phyloP scores from a whole-genome alignment of 2,113 vertebrate genomes.

The Paradisaea rubra region DNA sequence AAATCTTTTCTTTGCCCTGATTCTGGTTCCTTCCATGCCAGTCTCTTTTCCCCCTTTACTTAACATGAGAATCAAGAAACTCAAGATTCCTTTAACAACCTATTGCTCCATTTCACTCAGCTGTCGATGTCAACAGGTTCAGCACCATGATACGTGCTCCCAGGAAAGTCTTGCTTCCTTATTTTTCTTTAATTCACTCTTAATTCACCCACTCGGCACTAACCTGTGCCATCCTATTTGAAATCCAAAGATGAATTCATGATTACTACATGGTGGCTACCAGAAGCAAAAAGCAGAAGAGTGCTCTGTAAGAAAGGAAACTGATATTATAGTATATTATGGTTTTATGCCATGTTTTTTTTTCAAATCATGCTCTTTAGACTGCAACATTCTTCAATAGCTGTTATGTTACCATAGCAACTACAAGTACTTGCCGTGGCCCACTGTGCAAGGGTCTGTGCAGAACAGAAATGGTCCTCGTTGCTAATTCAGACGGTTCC shows the following conservation, averaged over 20 bases:
- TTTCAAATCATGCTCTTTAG: not conserved
- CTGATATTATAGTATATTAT: not conserved
- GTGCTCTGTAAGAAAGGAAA: not conserved
- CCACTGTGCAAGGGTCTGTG: not conserved
- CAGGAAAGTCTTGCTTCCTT: not conserved
- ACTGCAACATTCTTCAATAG: not conserved
- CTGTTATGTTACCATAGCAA: slow-evolving; percentile 13
- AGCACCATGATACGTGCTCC: not conserved
- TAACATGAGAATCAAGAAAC: not conserved
- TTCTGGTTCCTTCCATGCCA: not conserved
- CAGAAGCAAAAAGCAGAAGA: not conserved
- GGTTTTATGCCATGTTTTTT: not conserved
- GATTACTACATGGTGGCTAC: not conserved
- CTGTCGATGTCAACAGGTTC: not conserved
- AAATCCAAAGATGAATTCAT: not conserved
- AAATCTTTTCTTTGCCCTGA: not conserved
- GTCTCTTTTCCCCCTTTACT: not conserved
- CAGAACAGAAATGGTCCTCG: not conserved
- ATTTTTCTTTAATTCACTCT: not conserved
- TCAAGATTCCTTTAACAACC: not conserved
- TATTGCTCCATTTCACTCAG: not conserved
- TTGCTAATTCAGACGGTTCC: not conserved
- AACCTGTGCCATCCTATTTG: not conserved
- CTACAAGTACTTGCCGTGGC: not conserved
- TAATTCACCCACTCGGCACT: not conserved